phyloP scores from a whole-genome alignment of 2,797 vertebrate genomes.

The Phalanger gymnotis region DNA sequence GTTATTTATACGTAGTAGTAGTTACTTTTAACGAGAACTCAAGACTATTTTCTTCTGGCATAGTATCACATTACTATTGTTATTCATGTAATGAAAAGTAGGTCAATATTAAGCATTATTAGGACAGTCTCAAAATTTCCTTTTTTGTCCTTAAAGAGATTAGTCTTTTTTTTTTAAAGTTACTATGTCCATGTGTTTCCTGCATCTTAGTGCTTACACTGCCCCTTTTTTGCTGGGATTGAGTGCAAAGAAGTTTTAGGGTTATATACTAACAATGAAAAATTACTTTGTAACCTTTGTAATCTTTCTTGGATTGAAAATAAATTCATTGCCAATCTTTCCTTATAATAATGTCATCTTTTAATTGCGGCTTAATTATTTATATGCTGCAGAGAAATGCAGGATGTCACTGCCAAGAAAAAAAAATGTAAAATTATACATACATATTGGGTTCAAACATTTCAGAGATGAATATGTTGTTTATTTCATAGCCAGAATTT shows the following conservation, averaged over 20 bases:
- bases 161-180: neutral
- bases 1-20: neutral
- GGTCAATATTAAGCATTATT: neutral
- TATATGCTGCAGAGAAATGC: conserved; percentile 61
- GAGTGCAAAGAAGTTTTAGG: conserved; percentile 23
- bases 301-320: conserved; percentile 68
- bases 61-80: neutral
- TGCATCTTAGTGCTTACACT: neutral
- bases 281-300: conserved; percentile 55
- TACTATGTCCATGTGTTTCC: neutral
- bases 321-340: conserved; percentile 68
- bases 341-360: conserved; percentile 64
- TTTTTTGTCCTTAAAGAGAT: neutral
- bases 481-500: conserved; percentile 50
- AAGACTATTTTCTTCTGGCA: conserved; percentile 3
- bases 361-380: conserved; percentile 75
- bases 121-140: neutral
- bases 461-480: conserved; percentile 53
- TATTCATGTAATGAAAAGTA: neutral
- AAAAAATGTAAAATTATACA: conserved; percentile 47
- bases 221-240: conserved; percentile 22
- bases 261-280: conserved; percentile 27
- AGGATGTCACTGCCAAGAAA: conserved; percentile 44
- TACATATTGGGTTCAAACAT: conserved; percentile 17
- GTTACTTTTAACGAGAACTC: conserved; percentile 21